Base-by-base conservation (phyloP, 2,113 vertebrate species). In the Gadus macrocephalus region DNA sequence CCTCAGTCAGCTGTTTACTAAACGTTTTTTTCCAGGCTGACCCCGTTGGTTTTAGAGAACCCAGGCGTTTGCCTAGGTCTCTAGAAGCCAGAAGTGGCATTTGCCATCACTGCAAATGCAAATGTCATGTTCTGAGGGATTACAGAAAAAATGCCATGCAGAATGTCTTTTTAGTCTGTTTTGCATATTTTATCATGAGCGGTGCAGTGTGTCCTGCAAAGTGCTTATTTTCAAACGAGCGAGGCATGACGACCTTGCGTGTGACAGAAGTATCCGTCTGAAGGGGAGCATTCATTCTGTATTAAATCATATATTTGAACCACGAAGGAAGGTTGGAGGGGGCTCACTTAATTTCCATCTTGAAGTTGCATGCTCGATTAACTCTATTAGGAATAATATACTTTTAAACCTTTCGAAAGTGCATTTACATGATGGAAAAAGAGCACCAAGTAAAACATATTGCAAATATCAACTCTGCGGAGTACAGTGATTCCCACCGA, bases 11-110 rank as follows among this genome's bases (percentile, higher is more conserved):
- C 74, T 70, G 63, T 62, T 62, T 35, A 69, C 74, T 83, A 85
- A 85, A 83, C 82, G 81, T 76, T 68, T 72, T 8, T 80, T 68
- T 68, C 22, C 2, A 65, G 77, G 31, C 31, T 35, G 31, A 35
- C 31, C 31, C 31, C 31, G 31, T 6, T 77, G 63, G 22, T 65
- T 66, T 69, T 66, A 28, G 22, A 73, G 60, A 70, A 62, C 81
- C 71, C 20, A n/a, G 58, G 49, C 68, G 73, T 62, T 66, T 68
- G 27, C 62, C 58, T 74, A 70, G 71, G 73, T 15, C 65, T 67
- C 72, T 70, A 28, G 11, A 80, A 76, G 71, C 72, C 63, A 42
- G 73, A 74, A 55, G 55, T 38, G 62, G 53, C 71, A 74, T 77
- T 59, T 25, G 38, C 67, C 62, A 31, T 28, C n/a, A 17, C 66